Base-by-base conservation (phyloP, 2,888 invertebrate genomes). In the Neelides folsomi region DNA sequence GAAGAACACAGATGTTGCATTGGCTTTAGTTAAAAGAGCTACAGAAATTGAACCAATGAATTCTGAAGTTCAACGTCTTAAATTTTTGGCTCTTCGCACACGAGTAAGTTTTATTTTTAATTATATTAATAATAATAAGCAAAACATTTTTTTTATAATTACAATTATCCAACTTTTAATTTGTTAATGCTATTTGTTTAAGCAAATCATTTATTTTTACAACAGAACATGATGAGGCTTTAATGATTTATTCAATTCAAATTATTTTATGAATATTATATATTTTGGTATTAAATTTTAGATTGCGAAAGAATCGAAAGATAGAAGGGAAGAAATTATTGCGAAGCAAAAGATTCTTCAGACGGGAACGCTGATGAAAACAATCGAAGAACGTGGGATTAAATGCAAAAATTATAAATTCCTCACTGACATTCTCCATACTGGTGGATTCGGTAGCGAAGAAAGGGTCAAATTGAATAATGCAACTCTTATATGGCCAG, bases 401-500 rank as follows among this genome's bases (percentile, higher is more conserved):
- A 64, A 34, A 59, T 54, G 55, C 51, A 56, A 16, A n/a, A 51
- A 49, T 41, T 60, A n/a, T 57, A 65, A 55, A 7, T 55, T 55
- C 38, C 15, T 56, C 2, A 10, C 7, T n/a, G n/a, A n/a, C n/a
- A n/a, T n/a, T n/a, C n/a, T n/a, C n/a, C n/a, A n/a, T n/a, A n/a
- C 51, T 51, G 9, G 55, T 38, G 46, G 49, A 41, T 6, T 37
- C 13, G 16, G 48, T 49, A 42, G 51, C 47, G 47, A 54, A 57
- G 47, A 51, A 48, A 10, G 54, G 53, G 56, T 59, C 4, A 53
- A 51, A 35, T 13, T 56, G 9, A 52, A 54, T 1, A 66, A 79
- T 0, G 72, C 71, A 10, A 69, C 71, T 40, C 70, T 95, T 10
- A 72, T 81, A 47, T 95, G 93, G 93, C 94, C 94, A 0, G 82